A percentile compares a stretch with the other conserved stretches of the same genome.
phyloP scores from a whole-genome alignment of 2,888 invertebrate genomes.

The Camptogramma bilineatum region DNA sequence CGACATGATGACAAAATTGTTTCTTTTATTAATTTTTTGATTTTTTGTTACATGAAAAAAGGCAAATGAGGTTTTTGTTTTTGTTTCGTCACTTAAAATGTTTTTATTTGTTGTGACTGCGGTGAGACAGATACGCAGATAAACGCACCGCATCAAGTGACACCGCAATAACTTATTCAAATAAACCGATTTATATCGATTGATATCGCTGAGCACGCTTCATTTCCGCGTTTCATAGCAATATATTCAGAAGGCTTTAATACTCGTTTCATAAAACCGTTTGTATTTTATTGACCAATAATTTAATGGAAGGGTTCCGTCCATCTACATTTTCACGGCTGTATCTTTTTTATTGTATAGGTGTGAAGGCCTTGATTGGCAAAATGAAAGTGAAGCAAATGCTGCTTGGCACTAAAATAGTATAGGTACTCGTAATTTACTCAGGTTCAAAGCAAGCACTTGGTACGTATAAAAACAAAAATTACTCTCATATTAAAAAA shows the following conservation, averaged over 20 bases:
- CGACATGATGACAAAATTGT: neutral
- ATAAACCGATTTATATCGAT: slow-evolving; percentile 31
- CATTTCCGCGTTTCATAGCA: slow-evolving; percentile 27
- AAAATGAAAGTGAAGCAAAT: slow-evolving; percentile 14
- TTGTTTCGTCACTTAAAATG: too few relatives aligned
- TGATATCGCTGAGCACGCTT: slow-evolving; percentile 27
- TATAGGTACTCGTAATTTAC: too few relatives aligned
- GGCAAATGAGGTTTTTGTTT: too few relatives aligned
- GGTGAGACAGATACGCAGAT: neutral
- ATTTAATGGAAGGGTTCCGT: slow-evolving; percentile 33
- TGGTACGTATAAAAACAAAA: neutral
- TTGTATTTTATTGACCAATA: slow-evolving; percentile 37
- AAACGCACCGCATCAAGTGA: neutral
- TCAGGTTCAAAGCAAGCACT: neutral
- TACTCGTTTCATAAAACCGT: slow-evolving; percentile 35
- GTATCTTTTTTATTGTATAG: slow-evolving; percentile 30
- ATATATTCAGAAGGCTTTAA: slow-evolving; percentile 34
- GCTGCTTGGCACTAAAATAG: neutral
- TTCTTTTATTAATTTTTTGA: neutral
- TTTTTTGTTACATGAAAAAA: slow-evolving; percentile 1
- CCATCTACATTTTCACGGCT: slow-evolving; percentile 28
- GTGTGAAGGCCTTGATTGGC: slow-evolving; percentile 24
- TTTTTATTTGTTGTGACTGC: neutral
- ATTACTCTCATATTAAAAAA: neutral
- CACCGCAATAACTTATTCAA: slow-evolving; percentile 18